Base-by-base conservation (phyloP, 2,888 invertebrate species). In the Ariolimax columbianus region DNA sequence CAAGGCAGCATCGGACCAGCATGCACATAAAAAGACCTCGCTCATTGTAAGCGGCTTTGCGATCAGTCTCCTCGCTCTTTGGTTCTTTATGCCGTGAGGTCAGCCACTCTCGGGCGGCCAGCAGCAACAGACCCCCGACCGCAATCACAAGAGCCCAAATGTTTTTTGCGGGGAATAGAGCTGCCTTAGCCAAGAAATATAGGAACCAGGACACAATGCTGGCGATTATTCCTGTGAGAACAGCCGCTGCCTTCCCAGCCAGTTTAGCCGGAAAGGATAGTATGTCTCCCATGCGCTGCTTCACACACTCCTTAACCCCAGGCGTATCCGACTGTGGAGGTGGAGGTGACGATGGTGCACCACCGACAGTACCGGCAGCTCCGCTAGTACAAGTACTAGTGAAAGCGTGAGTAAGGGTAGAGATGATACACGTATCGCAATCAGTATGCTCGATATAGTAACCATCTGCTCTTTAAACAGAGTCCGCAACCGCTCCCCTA, bases 141-240 rank as follows among this genome's bases (percentile, higher is more conserved):
- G 47, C 75, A n/a, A 51, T 19, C 30, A 75, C 30, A 72, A 17
- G 26, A 47, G 30, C 19, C 55, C 38, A 4, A 40, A 30, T 0
- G 55, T 19, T 40, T 77, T 77, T 19, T n/a, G 26, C 1, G n/a
- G 0, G 9, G 19, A 11, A 33, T 11, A 47, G 33, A 7, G 30
- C 75, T 9, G 75, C 40, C 23, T 47, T 30, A 3, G 1, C 19
- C 2, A 33, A 2, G 11, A 26, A 19, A 23, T 17, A 19, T 2
- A 51, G 77, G 33, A 77, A 23, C 51, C 77, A 77, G 51, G 77
- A 33, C 47, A 77, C 77, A 77, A 77, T 47, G 17, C 51, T 51
- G 33, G 33, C 77, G n/a, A 77, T 77, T 14, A 77, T 77, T 33
- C 55, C 77, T n/a, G 77, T 30, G 55, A 77, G 77, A 19, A 55